These are phyloP conservation scores for Ovis aries DNA, from an alignment of 2,113 vertebrate genomes.

Conservation along the genomic window ARS-UI_Ramb_v3.0 NC_056055.1:238452001-238452500, in stretches of 20 bases:
- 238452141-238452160: background rate
- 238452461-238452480: background rate
- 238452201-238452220: background rate
- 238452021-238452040: background rate
- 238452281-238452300: background rate
- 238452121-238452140: background rate
- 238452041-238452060: background rate
- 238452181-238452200: background rate
- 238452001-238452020: background rate
- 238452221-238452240: background rate
- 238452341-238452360: background rate
- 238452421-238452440: background rate
- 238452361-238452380: slow-evolving; percentile 8
- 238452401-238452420: background rate
- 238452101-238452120: background rate
- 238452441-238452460: background rate
- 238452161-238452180: background rate
- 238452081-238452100: background rate
- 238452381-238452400: slow-evolving; percentile 24
- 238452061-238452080: background rate
- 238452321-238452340: slow-evolving; percentile 12
- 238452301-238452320: background rate
- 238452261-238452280: background rate
- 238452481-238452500: background rate
- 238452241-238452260: background rate